These are phyloP conservation scores for Lutraria rhynchaena DNA, from an alignment of 1,140 invertebrate genomes.

Conservation along the genomic window DNA sequence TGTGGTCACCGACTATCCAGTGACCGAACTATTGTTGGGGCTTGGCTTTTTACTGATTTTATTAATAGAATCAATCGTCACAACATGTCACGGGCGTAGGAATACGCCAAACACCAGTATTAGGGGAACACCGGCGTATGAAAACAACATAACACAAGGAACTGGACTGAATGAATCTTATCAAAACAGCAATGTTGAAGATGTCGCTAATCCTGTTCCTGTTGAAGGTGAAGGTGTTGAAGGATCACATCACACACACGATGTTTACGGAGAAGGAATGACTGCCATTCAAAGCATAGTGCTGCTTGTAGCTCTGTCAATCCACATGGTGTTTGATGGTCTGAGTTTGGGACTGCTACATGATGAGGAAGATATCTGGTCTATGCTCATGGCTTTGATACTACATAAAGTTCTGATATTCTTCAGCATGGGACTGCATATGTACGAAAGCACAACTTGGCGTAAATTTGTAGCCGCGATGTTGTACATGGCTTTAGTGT, in stretches of 20 bases:
- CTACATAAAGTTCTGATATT: conserved; percentile 90
- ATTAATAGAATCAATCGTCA: conserved; percentile 83
- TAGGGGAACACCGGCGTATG: background rate
- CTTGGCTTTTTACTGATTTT: conserved; percentile 85
- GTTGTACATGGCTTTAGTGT: conserved; percentile 86
- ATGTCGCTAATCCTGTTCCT: too few relatives aligned
- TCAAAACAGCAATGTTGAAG: background rate
- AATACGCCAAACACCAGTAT: too few relatives aligned
- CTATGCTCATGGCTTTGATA: conserved; percentile 85
- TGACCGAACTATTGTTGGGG: conserved; percentile 74
- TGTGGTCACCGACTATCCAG: conserved; percentile 57
- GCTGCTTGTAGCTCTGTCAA: conserved; percentile 71
- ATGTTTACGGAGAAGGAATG: background rate
- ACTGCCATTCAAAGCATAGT: conserved; percentile 70
- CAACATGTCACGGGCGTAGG: conserved; percentile 61
- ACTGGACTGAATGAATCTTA: background rate
- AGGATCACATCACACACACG: background rate
- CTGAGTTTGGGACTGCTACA: conserved; percentile 72
- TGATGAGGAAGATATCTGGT: conserved; percentile 85
- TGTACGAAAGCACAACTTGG: conserved; percentile 85
- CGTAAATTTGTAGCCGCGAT: conserved; percentile 72
- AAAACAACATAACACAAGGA: background rate
- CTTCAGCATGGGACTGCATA: conserved; percentile 88
- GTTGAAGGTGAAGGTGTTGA: background rate
- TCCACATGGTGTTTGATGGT: conserved; percentile 78